A percentile compares a stretch with the other conserved stretches of the same genome.
Conservation (phyloP, 2,888 invertebrate genomes). For the Agelastica alni region DNA sequence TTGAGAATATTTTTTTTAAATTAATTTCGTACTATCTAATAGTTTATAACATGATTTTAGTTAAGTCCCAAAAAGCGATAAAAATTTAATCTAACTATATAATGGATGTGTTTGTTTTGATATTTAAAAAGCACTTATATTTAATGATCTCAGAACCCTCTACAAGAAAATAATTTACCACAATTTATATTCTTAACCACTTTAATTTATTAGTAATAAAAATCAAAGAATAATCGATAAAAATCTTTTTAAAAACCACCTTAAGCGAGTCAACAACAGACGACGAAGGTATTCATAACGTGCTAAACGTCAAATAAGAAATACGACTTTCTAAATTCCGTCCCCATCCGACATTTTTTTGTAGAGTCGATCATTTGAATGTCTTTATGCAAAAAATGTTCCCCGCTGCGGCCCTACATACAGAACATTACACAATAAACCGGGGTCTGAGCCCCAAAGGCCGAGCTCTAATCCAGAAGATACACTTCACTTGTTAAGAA, state of each 20-base stretch:
- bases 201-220: no score
- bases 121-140: no score
- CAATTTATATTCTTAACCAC: no score
- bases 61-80: no score
- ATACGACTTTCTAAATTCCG: constrained; percentile 3
- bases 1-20: no score
- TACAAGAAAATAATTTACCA: no score
- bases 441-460: constrained; percentile 2
- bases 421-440: constrained; percentile 23
- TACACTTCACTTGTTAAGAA: constrained; percentile 28
- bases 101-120: no score
- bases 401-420: constrained; percentile 7
- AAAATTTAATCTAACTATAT: no score
- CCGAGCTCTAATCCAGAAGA: constrained; percentile 24
- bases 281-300: neutral
- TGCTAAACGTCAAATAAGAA: neutral
- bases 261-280: neutral
- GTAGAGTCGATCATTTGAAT: constrained; percentile 18
- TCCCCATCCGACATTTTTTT: constrained; percentile 1
- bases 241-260: neutral
- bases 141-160: no score
- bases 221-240: neutral
- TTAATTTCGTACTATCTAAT: no score
- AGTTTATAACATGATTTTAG: no score
- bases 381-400: constrained; percentile 15